phyloP scores from a whole-genome alignment of 2,797 vertebrate genomes.

The Acrossocheilus fasciatus region DNA sequence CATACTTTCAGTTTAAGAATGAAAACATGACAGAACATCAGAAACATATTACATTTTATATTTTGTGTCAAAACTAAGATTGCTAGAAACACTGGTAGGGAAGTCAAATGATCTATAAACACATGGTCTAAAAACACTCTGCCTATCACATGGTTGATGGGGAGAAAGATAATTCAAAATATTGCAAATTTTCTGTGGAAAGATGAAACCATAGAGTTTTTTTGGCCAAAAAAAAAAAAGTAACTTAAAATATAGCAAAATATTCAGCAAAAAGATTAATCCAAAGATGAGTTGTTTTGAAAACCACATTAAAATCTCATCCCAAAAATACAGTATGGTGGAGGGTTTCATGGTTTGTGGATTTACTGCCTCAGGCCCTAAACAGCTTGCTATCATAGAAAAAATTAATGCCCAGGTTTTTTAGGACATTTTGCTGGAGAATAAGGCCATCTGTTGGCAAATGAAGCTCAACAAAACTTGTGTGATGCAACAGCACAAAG shows the following conservation, averaged over 20 bases:
- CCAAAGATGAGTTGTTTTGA: background rate
- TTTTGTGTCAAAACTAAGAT: background rate
- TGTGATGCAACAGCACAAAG: background rate
- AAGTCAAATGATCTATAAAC: background rate
- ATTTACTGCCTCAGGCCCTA: background rate
- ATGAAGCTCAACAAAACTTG: constrained; percentile 11
- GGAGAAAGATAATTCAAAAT: background rate
- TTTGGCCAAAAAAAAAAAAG: background rate
- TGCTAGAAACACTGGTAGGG: background rate
- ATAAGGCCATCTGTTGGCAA: constrained; percentile 9
- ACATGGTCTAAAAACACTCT: background rate
- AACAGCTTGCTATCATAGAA: background rate
- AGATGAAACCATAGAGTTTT: background rate
- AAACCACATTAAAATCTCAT: constrained; percentile 10
- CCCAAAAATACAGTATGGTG: background rate
- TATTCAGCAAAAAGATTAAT: background rate
- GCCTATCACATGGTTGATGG: background rate
- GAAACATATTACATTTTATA: background rate
- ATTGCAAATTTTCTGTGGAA: background rate
- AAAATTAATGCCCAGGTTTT: background rate
- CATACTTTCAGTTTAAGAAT: background rate
- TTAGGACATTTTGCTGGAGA: background rate
- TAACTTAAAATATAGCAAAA: background rate
- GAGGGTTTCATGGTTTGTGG: background rate
- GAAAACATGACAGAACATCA: background rate